Conservation (phyloP, 2,888 invertebrate genomes). For the Bhutanitis thaidina region DNA sequence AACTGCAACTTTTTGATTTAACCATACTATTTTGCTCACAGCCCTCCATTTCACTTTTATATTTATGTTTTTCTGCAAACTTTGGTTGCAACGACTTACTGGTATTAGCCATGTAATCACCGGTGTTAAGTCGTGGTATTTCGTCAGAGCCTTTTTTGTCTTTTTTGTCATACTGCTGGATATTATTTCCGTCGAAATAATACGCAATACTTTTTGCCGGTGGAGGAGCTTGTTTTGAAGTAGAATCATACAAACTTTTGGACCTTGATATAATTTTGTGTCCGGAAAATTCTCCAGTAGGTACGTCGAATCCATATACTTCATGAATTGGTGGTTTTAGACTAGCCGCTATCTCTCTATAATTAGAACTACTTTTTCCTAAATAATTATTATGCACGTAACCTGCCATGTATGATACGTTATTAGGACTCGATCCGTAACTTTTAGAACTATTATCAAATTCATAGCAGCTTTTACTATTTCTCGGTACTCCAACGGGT, state of each 20-base stretch:
- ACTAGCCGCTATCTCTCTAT: conserved; percentile 27
- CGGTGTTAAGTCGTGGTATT: conserved; percentile 79
- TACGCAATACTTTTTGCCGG: conserved; percentile 73
- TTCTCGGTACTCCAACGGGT: conserved; percentile 47
- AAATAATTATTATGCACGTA: conserved; percentile 77
- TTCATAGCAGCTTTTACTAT: conserved; percentile 73
- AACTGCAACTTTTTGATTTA: conserved; percentile 75
- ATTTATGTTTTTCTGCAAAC: conserved; percentile 63
- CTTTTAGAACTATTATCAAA: conserved; percentile 80
- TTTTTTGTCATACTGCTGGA: conserved; percentile 58
- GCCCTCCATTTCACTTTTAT: conserved; percentile 67
- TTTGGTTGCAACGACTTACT: conserved; percentile 69
- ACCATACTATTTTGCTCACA: conserved; percentile 66
- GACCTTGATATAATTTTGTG: conserved; percentile 73
- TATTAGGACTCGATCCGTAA: conserved; percentile 83
- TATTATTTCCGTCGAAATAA: conserved; percentile 71
- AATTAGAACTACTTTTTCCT: conserved; percentile 40
- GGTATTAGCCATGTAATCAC: conserved; percentile 74
- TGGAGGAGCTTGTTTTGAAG: conserved; percentile 51
- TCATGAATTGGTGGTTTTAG: conserved; percentile 50
- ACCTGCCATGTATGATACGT: conserved; percentile 71
- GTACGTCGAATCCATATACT: conserved; percentile 65
- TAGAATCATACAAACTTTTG: conserved; percentile 66
- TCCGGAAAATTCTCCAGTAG: conserved; percentile 46
- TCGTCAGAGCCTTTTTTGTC: conserved; percentile 72